These are phyloP conservation scores for Xanthorhoe designata DNA, from an alignment of 2,888 invertebrate species.

Conservation along the genomic window DNA sequence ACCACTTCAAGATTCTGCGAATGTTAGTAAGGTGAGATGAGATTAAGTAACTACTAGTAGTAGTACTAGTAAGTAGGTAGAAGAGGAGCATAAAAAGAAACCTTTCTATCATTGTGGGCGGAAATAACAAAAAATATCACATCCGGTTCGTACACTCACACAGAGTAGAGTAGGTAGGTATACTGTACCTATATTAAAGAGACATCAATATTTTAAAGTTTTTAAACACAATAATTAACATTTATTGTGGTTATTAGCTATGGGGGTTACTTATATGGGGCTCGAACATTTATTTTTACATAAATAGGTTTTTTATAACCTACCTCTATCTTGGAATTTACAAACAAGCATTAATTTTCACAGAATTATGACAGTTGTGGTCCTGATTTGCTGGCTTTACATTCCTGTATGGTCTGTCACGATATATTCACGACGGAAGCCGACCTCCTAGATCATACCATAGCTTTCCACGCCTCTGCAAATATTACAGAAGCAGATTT, in stretches of 20 bases:
- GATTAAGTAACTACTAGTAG: neutral
- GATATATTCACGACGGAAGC: slow-evolving; percentile 78
- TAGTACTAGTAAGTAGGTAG: too few relatives aligned
- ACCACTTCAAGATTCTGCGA: slow-evolving; percentile 62
- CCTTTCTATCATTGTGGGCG: neutral
- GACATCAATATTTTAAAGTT: too few relatives aligned
- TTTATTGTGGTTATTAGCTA: too few relatives aligned
- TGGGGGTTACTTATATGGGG: too few relatives aligned
- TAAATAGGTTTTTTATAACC: too few relatives aligned
- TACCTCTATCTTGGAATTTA: too few relatives aligned
- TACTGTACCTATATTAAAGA: too few relatives aligned
- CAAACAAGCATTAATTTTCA: slow-evolving; percentile 40
- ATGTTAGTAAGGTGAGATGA: slow-evolving; percentile 54
- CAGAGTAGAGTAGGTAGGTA: too few relatives aligned
- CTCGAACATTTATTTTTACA: too few relatives aligned
- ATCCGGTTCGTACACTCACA: neutral
- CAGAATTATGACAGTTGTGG: slow-evolving; percentile 59
- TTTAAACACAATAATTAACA: too few relatives aligned
- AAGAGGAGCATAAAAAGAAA: too few relatives aligned
- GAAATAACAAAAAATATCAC: neutral
- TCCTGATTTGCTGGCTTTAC: slow-evolving; percentile 70
- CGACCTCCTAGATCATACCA: slow-evolving; percentile 76
- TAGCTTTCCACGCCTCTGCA: slow-evolving; percentile 69
- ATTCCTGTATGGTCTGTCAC: slow-evolving; percentile 77
- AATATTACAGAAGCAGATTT: slow-evolving; percentile 42